Percentiles rank a stretch among this genome's conserved stretches.
phyloP scores from a whole-genome alignment of 1,140 invertebrate species.

The Drosophila bifasciata region DNA sequence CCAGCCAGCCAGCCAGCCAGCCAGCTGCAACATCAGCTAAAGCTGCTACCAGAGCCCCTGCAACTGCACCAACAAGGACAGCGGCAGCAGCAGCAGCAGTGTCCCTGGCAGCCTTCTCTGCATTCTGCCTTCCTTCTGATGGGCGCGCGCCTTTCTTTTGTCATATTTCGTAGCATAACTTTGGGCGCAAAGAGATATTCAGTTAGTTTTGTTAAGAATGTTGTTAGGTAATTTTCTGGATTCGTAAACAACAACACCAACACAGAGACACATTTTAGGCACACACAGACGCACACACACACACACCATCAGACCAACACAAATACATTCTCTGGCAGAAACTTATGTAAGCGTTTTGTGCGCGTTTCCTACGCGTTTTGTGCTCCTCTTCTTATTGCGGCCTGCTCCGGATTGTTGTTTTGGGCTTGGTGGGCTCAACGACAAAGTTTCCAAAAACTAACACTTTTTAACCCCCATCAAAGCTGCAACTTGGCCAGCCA shows the following conservation, averaged over 20 bases:
- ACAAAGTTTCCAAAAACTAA: conserved; percentile 19
- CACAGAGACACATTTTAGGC: neutral
- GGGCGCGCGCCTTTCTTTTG: conserved; percentile 2
- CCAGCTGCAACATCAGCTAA: too few species aligned
- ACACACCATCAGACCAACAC: conserved; percentile 14
- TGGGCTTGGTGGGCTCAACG: neutral
- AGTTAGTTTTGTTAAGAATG: conserved; percentile 35
- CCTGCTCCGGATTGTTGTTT: too few species aligned
- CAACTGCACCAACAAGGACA: too few species aligned
- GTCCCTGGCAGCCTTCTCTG: too few species aligned
- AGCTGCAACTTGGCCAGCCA: conserved; percentile 32
- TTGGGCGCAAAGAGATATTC: conserved; percentile 2
- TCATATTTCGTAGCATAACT: neutral
- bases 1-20: neutral
- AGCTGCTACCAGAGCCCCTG: conserved; percentile 9
- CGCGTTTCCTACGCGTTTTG: conserved; percentile 44
- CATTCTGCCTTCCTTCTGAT: too few species aligned
- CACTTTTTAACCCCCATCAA: conserved; percentile 19
- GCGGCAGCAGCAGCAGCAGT: too few species aligned
- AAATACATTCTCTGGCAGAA: conserved; percentile 14
- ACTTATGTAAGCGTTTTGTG: conserved; percentile 68
- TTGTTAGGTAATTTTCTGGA: conserved; percentile 46
- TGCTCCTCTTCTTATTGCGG: conserved; percentile 5
- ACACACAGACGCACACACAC: conserved; percentile 7
- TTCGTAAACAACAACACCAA: conserved; percentile 16